Conservation (phyloP, 1,140 invertebrate genomes). For the Aphidius ervi region DNA sequence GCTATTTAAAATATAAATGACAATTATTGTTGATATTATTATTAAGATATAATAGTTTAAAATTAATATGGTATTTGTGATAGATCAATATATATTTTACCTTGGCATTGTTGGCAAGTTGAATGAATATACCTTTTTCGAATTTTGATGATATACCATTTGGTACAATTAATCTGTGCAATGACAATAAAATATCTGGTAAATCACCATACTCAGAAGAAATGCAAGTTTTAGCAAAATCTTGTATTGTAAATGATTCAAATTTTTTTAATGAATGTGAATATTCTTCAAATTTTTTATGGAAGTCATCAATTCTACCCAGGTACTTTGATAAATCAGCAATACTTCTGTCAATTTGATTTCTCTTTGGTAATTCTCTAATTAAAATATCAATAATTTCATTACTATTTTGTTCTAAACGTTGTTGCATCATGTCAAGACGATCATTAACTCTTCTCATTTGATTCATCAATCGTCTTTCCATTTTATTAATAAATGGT, state of each 20-base stretch:
- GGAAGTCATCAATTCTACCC: conserved; percentile 56
- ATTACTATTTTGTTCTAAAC: conserved; percentile 23
- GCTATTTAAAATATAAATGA: not conserved
- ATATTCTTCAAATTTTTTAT: conserved; percentile 58
- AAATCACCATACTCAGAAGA: conserved; percentile 61
- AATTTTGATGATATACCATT: conserved; percentile 37
- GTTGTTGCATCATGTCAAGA: conserved; percentile 43
- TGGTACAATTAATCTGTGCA: conserved; percentile 60
- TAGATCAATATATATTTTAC: too few species aligned
- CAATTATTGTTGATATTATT: conserved; percentile 1
- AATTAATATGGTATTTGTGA: not conserved
- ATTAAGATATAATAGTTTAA: not conserved
- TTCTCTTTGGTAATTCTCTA: conserved; percentile 41
- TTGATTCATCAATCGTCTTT: conserved; percentile 52
- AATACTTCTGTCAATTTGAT: conserved; percentile 55
- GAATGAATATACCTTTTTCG: conserved; percentile 47
- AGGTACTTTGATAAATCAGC: conserved; percentile 58
- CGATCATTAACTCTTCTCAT: conserved; percentile 49
- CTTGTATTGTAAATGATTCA: conserved; percentile 62
- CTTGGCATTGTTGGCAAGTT: conserved; percentile 52
- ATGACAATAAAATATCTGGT: conserved; percentile 61
- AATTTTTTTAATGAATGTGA: conserved; percentile 47
- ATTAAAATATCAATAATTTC: conserved; percentile 40
- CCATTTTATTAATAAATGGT: conserved; percentile 56
- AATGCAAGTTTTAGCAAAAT: conserved; percentile 65